These are phyloP conservation scores for Otus scops DNA, from an alignment of 2,797 vertebrate species.

Conservation along the genomic window DNA sequence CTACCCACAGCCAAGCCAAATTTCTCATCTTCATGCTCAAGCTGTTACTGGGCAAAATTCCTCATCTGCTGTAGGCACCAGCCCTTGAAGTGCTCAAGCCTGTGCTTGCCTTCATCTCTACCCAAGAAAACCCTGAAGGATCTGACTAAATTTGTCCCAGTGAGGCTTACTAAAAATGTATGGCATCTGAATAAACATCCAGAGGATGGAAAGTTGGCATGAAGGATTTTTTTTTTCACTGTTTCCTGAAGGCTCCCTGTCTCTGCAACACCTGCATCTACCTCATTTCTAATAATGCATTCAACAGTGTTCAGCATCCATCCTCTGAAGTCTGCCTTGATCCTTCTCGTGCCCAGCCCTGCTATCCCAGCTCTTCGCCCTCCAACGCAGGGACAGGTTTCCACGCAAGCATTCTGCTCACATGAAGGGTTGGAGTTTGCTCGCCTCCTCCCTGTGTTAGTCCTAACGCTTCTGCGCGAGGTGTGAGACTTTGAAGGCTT, in stretches of 20 bases:
- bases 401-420: rapidly evolving
- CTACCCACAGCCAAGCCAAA: not conserved
- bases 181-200: not conserved
- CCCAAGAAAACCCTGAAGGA: slow-evolving; percentile 7
- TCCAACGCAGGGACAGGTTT: not conserved
- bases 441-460: not conserved
- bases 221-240: not conserved
- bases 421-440: not conserved
- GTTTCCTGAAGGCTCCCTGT: not conserved
- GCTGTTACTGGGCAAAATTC: not conserved
- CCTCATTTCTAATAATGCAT: not conserved
- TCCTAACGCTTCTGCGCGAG: not conserved
- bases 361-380: not conserved
- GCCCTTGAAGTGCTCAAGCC: not conserved
- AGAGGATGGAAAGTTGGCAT: not conserved
- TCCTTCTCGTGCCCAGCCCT: rapidly evolving
- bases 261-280: not conserved
- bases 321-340: not conserved
- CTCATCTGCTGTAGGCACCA: not conserved
- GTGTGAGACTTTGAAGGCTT: not conserved
- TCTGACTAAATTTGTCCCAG: not conserved
- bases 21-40: not conserved
- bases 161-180: not conserved
- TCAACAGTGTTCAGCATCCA: not conserved
- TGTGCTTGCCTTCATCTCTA: not conserved